Base-by-base conservation (phyloP, 2,113 vertebrate species). In the Carassius auratus region DNA sequence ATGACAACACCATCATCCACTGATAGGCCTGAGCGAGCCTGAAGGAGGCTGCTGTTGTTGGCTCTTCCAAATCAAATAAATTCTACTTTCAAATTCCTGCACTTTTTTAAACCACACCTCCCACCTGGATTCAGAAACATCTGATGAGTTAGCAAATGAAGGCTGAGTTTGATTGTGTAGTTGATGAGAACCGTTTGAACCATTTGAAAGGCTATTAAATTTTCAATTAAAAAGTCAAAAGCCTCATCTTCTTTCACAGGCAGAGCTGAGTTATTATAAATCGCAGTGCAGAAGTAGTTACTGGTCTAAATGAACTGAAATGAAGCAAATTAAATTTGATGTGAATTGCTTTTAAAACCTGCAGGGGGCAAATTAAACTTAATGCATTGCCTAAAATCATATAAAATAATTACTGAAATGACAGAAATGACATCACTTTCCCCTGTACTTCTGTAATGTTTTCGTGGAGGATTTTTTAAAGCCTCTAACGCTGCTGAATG, bases 1-100 rank as follows among this genome's bases (percentile, higher is more conserved):
- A 83, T 93, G 94, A 94, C 91, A 93, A 81, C 84, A 52, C 76
- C 0, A 0, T 85, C 88, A 79, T 55, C 57, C 48, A 81, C 87
- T 86, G 87, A 90, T 87, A 13, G 68, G 83, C 81, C 86, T 87
- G 61, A 82, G 89, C 73, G 15, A 84, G 26, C 78, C 83, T 91
- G 88, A 83, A 86, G 82, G 17, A 89, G 90, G 77, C 71, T 75
- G 82, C 84, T 87, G 81, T 78, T 86, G 42, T 87, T 74, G 48
- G 36, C 59, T 83, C 76, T 69, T 17, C 3, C 68, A 52, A 79
- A 82, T 45, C 76, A 84, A 71, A 48, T 23, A 26, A 64, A 62
- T 33, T 76, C 52, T 86, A 55, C 36, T 21, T 64, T 12, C 48
- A 17, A 52, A 45, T 59, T 14, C 19, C 8, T n/a, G 23, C 45